These are phyloP conservation scores for Sinocyclocheilus grahami DNA, from an alignment of 2,113 vertebrate genomes.

Conservation along the genomic window DNA sequence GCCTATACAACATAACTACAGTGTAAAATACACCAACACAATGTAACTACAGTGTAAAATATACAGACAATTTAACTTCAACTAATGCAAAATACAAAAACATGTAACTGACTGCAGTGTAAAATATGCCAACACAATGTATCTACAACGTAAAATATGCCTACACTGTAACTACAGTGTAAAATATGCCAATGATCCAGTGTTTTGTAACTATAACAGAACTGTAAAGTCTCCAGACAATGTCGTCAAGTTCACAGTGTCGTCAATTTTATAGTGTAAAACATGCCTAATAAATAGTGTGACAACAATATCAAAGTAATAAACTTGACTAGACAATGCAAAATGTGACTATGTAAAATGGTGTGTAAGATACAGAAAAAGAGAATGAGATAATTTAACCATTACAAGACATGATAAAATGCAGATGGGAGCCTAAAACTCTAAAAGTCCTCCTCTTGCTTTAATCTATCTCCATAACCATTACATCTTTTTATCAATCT, in stretches of 20 bases:
- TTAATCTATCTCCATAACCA: slow-evolving; percentile 30
- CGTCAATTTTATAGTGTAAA: not conserved
- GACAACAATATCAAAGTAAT: not conserved
- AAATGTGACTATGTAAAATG: not conserved
- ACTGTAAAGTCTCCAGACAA: not conserved
- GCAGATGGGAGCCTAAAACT: not conserved
- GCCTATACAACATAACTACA: too few species aligned
- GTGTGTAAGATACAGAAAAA: not conserved
- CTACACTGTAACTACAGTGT: too few species aligned
- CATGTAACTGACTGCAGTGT: too few species aligned
- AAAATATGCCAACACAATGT: too few species aligned
- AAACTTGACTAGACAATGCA: not conserved
- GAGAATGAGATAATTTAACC: not conserved
- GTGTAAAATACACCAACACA: too few species aligned
- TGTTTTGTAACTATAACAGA: not conserved
- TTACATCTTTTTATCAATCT: slow-evolving; percentile 45
- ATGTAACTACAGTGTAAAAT: too few species aligned
- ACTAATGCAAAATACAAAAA: too few species aligned
- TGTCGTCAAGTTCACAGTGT: not conserved
- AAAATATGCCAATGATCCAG: not conserved
- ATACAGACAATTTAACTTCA: too few species aligned
- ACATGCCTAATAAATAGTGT: not conserved
- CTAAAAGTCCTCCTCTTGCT: slow-evolving; percentile 20
- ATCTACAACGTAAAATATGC: too few species aligned
- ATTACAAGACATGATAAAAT: slow-evolving; percentile 18